Conservation (phyloP, 2,113 vertebrate genomes). For the Phyllostomus hastatus region DNA sequence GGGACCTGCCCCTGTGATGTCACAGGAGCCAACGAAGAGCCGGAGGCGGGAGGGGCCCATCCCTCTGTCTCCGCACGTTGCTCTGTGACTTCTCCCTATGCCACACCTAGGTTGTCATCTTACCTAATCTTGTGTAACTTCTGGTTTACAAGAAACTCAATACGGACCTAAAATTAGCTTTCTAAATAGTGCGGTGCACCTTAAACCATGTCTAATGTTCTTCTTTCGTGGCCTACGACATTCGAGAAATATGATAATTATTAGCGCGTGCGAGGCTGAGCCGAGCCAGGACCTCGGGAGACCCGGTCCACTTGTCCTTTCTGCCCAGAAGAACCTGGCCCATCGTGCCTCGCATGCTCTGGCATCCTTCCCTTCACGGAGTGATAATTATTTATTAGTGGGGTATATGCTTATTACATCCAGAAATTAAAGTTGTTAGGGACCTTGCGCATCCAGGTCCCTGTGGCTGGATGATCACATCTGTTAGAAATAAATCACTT, state of each 20-base stretch:
- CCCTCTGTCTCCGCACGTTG: accelerated
- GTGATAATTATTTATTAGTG: conserved; percentile 63
- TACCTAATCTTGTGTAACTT: not conserved
- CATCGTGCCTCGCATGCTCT: not conserved
- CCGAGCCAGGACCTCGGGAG: not conserved
- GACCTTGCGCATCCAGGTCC: conserved; percentile 3
- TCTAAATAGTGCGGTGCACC: not conserved
- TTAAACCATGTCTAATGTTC: not conserved
- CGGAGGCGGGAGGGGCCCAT: accelerated
- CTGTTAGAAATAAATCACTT: conserved; percentile 71
- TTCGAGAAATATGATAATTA: not conserved
- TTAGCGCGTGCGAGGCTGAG: not conserved
- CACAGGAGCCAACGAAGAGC: not conserved
- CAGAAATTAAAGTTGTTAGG: conserved; percentile 64
- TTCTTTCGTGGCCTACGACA: not conserved
- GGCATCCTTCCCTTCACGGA: conserved; percentile 29
- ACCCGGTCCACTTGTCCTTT: not conserved
- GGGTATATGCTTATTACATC: conserved; percentile 48
- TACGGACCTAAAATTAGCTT: not conserved
- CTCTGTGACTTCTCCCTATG: accelerated
- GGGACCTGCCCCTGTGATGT: too few relatives aligned
- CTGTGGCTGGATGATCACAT: conserved; percentile 55
- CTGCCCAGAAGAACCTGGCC: not conserved
- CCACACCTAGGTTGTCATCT: not conserved
- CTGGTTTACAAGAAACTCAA: not conserved